These are phyloP conservation scores for Anoplophora glabripennis DNA, from an alignment of 1,140 invertebrate species.

Conservation along the genomic window DNA sequence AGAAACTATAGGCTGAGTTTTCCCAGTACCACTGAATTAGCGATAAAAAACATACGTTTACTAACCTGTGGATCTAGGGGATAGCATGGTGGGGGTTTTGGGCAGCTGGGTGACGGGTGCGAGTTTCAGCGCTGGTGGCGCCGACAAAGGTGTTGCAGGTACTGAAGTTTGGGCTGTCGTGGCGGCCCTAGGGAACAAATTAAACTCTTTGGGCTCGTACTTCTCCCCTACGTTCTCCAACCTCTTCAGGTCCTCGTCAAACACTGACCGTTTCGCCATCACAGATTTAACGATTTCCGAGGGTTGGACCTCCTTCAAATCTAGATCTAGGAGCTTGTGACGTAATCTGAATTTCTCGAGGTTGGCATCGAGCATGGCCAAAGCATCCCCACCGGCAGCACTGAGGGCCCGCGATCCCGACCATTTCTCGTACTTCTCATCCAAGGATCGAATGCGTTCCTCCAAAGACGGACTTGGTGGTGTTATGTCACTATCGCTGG, in stretches of 20 bases:
- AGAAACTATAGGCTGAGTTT: too few relatives aligned
- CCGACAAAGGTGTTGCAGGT: constrained; percentile 22
- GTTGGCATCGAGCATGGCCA: constrained; percentile 58
- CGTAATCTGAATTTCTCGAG: constrained; percentile 56
- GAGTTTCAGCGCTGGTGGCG: constrained; percentile 32
- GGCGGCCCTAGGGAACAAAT: constrained; percentile 38
- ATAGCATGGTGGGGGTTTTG: constrained; percentile 39
- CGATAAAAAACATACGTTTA: too few relatives aligned
- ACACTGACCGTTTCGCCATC: constrained; percentile 87
- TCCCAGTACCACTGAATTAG: too few relatives aligned
- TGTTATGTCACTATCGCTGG: constrained; percentile 56
- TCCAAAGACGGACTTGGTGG: constrained; percentile 71
- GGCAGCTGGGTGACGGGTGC: constrained; percentile 27
- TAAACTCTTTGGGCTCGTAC: constrained; percentile 72
- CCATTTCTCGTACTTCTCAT: constrained; percentile 92
- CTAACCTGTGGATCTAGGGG: constrained; percentile 42
- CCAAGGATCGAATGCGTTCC: constrained; percentile 78
- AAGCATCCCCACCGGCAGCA: constrained; percentile 57
- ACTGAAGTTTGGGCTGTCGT: constrained; percentile 20
- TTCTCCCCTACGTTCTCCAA: constrained; percentile 86
- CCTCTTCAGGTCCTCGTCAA: constrained; percentile 92
- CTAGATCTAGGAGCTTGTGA: constrained; percentile 61
- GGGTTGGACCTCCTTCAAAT: constrained; percentile 69
- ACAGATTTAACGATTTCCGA: constrained; percentile 93
- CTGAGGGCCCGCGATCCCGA: constrained; percentile 63